Conservation (phyloP, 2,113 vertebrate genomes). For the Recurvirostra avosetta region DNA sequence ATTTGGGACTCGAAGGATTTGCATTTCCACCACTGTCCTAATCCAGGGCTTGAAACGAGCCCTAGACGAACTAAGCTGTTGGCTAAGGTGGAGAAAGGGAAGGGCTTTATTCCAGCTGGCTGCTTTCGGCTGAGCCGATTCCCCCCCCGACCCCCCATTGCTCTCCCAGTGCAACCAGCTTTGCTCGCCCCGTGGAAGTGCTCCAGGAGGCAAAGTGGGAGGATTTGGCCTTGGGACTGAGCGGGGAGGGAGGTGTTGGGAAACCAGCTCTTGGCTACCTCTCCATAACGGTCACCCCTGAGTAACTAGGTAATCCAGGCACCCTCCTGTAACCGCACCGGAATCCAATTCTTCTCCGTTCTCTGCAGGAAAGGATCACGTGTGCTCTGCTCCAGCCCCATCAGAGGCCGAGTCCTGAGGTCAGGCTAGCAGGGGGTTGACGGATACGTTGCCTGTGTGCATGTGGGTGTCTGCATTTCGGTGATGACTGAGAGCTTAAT, state of each 20-base stretch:
- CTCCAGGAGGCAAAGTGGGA: not conserved
- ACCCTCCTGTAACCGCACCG: not conserved
- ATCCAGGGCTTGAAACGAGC: not conserved
- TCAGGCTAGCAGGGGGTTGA: slow-evolving; percentile 17
- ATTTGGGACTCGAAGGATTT: not conserved
- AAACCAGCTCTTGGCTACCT: not conserved
- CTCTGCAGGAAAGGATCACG: not conserved
- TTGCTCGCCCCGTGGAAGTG: not conserved
- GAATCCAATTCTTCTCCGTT: not conserved
- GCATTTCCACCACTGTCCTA: not conserved
- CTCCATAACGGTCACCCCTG: not conserved
- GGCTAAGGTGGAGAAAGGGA: slow-evolving; percentile 19
- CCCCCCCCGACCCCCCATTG: not conserved
- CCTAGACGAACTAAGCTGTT: not conserved
- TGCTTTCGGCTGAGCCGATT: not conserved
- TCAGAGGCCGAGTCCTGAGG: rapidly evolving
- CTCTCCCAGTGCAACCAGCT: not conserved
- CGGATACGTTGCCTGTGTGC: not conserved
- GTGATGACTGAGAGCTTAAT: not conserved
- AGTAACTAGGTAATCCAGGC: not conserved
- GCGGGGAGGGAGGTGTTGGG: not conserved
- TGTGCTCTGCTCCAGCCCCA: not conserved
- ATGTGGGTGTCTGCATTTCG: not conserved
- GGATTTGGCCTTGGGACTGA: not conserved
- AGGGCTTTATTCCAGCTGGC: slow-evolving; percentile 28